phyloP scores from a whole-genome alignment of 2,888 invertebrate genomes.

The Epinotia bilunana region DNA sequence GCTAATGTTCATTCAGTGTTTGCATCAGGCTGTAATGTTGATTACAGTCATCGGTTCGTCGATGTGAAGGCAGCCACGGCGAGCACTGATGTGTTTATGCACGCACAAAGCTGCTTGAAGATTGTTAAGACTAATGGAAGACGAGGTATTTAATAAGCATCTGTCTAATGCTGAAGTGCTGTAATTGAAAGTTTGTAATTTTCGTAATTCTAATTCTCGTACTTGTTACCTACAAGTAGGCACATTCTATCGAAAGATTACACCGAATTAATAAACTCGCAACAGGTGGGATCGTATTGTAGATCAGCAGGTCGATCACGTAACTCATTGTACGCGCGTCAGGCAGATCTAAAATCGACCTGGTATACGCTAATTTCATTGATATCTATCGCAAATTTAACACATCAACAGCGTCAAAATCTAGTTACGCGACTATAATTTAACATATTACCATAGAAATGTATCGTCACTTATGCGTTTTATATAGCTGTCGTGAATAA shows the following conservation, averaged over 20 bases:
- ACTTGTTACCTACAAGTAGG: not conserved
- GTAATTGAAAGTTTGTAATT: conserved; percentile 14
- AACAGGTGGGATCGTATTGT: not conserved
- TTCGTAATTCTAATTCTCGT: not conserved
- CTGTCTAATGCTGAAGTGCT: conserved; percentile 34
- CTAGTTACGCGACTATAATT: conserved; percentile 33
- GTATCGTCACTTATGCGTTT: conserved; percentile 33
- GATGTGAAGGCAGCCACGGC: conserved; percentile 62
- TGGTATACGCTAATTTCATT: not conserved
- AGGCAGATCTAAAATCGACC: no score
- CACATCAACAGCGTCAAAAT: conserved; percentile 17
- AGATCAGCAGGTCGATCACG: not conserved
- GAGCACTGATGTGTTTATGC: conserved; percentile 65
- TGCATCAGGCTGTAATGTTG: conserved; percentile 71
- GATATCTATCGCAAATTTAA: not conserved
- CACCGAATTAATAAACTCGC: not conserved
- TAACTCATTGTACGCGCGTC: no score
- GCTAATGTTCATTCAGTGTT: conserved; percentile 71
- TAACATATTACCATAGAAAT: conserved; percentile 34
- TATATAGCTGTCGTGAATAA: conserved; percentile 36
- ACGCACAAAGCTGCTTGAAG: conserved; percentile 56
- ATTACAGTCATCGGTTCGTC: conserved; percentile 70
- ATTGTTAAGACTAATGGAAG: conserved; percentile 42
- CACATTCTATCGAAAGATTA: not conserved
- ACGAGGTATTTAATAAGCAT: conserved; percentile 47